A percentile compares a stretch with the other conserved stretches of the same genome.
phyloP scores from a whole-genome alignment of 2,888 invertebrate species.

The Habrosyne pyritoides region DNA sequence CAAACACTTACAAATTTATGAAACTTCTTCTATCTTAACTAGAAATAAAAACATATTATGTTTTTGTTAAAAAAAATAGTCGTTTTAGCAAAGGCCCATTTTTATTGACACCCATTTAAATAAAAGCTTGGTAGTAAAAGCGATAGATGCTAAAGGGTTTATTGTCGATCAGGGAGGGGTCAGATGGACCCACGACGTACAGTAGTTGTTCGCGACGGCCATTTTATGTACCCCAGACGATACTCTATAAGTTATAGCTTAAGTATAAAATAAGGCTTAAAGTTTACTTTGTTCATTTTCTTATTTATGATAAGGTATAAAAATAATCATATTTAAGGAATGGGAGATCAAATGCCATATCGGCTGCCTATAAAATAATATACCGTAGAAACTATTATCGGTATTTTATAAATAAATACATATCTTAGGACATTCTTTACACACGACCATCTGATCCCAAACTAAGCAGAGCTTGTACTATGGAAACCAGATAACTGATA shows the following conservation, averaged over 20 bases:
- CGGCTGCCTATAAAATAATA: too few relatives aligned
- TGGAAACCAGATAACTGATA: too few relatives aligned
- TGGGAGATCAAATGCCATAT: too few relatives aligned
- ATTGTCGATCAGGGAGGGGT: conserved; percentile 7
- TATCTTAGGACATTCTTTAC: too few relatives aligned
- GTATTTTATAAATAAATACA: too few relatives aligned
- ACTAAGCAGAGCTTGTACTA: too few relatives aligned
- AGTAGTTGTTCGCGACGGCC: not conserved
- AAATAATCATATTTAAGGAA: not conserved
- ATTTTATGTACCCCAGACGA: conserved; percentile 6
- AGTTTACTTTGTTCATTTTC: not conserved
- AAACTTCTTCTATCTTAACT: not conserved
- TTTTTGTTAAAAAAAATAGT: not conserved
- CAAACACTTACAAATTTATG: too few relatives aligned
- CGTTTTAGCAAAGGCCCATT: not conserved
- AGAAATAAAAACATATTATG: not conserved
- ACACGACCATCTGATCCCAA: too few relatives aligned
- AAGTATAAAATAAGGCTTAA: not conserved
- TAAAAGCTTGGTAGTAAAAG: conserved; percentile 8
- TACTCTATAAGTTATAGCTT: conserved; percentile 1
- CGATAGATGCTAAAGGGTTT: conserved; percentile 8
- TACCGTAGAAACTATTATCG: too few relatives aligned
- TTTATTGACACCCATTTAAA: conserved; percentile 6
- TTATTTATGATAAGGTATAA: not conserved
- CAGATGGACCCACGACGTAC: not conserved